These are phyloP conservation scores for Propsilocerus akamusi DNA, from an alignment of 1,140 invertebrate genomes.

Conservation along the genomic window DNA sequence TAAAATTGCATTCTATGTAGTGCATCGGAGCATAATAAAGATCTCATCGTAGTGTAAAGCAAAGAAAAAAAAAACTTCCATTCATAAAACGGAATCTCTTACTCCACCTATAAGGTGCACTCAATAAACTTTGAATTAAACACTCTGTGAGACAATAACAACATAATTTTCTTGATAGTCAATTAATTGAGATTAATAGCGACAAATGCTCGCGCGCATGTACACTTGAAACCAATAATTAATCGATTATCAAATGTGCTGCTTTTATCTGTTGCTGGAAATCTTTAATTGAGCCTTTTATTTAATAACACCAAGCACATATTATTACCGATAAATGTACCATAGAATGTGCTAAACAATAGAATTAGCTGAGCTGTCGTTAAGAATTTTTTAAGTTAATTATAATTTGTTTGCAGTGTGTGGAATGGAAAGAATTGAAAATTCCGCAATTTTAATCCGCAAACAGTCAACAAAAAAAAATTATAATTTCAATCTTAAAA, in stretches of 20 bases:
- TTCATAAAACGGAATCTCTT: neutral
- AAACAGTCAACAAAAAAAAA: neutral
- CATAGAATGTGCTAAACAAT: no score
- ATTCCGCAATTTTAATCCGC: neutral
- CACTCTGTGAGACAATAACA: neutral
- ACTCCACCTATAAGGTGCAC: neutral
- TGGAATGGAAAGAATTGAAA: no score
- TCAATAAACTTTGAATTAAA: neutral
- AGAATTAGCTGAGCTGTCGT: no score
- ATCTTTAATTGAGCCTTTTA: neutral
- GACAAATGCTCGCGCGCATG: neutral
- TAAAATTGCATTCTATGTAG: neutral
- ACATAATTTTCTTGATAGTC: neutral
- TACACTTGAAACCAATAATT: neutral
- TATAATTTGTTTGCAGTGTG: no score
- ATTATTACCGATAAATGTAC: no score
- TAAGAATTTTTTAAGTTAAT: no score
- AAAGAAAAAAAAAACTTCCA: neutral
- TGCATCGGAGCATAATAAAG: neutral
- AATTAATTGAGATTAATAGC: slow-evolving; percentile 2
- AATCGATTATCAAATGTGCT: neutral
- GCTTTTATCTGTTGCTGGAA: neutral
- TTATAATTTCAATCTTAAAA: neutral
- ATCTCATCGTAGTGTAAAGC: neutral
- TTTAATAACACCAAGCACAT: neutral